Percentiles rank a stretch among this genome's conserved stretches.
These are phyloP conservation scores for Heliconius himera DNA, from an alignment of 1,140 invertebrate species.

Conservation along the genomic window DNA sequence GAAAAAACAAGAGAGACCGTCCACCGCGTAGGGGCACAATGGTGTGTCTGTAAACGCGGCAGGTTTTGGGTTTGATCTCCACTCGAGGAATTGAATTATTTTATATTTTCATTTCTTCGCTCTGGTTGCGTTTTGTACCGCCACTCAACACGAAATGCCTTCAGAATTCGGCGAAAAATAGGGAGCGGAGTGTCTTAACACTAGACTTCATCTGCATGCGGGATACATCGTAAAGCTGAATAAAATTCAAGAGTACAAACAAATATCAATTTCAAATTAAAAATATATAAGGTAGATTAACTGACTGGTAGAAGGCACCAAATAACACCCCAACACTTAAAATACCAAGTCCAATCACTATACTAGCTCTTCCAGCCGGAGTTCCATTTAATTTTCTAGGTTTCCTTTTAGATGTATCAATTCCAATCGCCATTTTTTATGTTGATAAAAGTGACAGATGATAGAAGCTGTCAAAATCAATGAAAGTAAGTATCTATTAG, in stretches of 20 bases:
- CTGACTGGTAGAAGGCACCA: constrained; percentile 67
- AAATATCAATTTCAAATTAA: neutral
- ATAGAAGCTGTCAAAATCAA: constrained; percentile 17
- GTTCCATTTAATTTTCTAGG: constrained; percentile 81
- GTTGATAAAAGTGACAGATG: neutral
- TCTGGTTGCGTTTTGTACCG: too few relatives aligned
- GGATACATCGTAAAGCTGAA: neutral
- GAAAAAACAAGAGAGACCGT: too few relatives aligned
- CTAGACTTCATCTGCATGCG: too few relatives aligned
- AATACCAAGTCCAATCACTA: constrained; percentile 65
- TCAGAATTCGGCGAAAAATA: too few relatives aligned
- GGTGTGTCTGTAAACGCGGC: too few relatives aligned
- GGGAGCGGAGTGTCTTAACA: too few relatives aligned
- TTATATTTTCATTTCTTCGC: neutral
- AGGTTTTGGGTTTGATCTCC: too few relatives aligned
- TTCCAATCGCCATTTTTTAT: constrained; percentile 70
- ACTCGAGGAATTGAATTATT: too few relatives aligned
- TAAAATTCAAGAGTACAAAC: neutral
- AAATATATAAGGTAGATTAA: constrained; percentile 23
- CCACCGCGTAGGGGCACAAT: too few relatives aligned
- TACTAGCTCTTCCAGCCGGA: constrained; percentile 72
- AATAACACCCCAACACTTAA: constrained; percentile 56
- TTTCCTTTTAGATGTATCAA: constrained; percentile 78
- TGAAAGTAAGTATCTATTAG: too few relatives aligned
- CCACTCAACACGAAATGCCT: too few relatives aligned